Evolutionary conservation across 2,888 invertebrate species (phyloP).

Genomic region (Rambutsinella grinnellia): DNA sequence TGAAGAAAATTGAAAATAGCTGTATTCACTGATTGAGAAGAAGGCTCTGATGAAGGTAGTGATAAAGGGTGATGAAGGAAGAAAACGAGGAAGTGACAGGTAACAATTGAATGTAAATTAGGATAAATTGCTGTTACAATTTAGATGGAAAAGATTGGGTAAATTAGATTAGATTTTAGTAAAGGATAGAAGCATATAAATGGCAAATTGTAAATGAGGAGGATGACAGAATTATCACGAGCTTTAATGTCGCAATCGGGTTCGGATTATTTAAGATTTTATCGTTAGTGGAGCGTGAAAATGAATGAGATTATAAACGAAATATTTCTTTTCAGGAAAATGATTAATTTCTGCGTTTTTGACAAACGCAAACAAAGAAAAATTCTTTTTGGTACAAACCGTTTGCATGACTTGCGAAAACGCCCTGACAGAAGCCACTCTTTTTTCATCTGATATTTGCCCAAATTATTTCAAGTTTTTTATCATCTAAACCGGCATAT

Average conservation of each 20-base stretch:
- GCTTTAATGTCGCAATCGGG: neutral
- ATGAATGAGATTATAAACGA: too few relatives aligned
- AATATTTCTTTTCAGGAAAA: slow-evolving; percentile 56
- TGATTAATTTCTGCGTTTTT: too few relatives aligned
- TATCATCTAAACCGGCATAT: neutral
- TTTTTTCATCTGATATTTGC: neutral
- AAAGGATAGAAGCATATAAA: neutral
- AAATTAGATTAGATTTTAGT: neutral
- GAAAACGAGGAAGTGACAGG: slow-evolving; percentile 1
- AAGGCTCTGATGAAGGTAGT: neutral
- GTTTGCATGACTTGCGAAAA: neutral
- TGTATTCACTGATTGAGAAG: neutral
- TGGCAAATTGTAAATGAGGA: too few relatives aligned
- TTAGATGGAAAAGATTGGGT: neutral
- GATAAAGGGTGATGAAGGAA: neutral
- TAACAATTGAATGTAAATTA: neutral
- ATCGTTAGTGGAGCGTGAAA: too few relatives aligned
- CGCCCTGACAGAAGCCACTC: neutral
- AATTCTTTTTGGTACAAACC: neutral
- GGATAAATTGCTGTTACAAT: neutral
- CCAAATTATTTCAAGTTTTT: neutral
- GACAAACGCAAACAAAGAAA: slow-evolving; percentile 73
- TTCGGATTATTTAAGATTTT: neutral
- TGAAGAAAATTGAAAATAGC: neutral
- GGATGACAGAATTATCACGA: neutral